Percentiles rank a stretch among this genome's conserved stretches.
phyloP scores from a whole-genome alignment of 2,888 invertebrate genomes.

The Drosophila engyochracea region DNA sequence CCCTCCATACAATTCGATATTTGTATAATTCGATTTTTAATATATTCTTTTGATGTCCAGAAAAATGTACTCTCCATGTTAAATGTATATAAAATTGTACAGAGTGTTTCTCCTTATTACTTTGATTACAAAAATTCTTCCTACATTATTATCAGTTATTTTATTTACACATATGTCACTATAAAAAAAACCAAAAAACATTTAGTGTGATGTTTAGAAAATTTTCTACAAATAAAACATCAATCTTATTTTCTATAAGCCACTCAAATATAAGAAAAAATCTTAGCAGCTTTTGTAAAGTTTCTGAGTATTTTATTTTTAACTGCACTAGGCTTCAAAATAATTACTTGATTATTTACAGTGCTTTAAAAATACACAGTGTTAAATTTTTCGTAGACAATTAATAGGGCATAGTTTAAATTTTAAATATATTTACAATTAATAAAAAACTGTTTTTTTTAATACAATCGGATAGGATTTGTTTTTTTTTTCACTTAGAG shows the following conservation, averaged over 20 bases:
- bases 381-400: background rate
- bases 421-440: no score
- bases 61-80: slow-evolving; percentile 69
- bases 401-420: background rate
- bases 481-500: background rate
- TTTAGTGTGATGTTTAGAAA: slow-evolving; percentile 35
- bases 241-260: slow-evolving; percentile 9
- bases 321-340: background rate
- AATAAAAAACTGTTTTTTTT: background rate
- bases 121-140: slow-evolving; percentile 39
- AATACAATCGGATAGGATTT: background rate
- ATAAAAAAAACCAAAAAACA: slow-evolving; percentile 7
- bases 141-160: slow-evolving; percentile 20
- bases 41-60: slow-evolving; percentile 45
- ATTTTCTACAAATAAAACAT: slow-evolving; percentile 15
- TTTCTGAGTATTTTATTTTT: background rate
- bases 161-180: slow-evolving; percentile 9
- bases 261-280: background rate
- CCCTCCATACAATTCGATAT: slow-evolving; percentile 66
- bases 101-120: slow-evolving; percentile 59
- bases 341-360: background rate
- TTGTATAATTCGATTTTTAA: slow-evolving; percentile 56
- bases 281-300: background rate
- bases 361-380: background rate
- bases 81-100: slow-evolving; percentile 82